Percentiles rank a stretch among this genome's conserved stretches.
These are phyloP conservation scores for Ips typographus DNA, from an alignment of 1,140 invertebrate species.

Conservation along the genomic window DNA sequence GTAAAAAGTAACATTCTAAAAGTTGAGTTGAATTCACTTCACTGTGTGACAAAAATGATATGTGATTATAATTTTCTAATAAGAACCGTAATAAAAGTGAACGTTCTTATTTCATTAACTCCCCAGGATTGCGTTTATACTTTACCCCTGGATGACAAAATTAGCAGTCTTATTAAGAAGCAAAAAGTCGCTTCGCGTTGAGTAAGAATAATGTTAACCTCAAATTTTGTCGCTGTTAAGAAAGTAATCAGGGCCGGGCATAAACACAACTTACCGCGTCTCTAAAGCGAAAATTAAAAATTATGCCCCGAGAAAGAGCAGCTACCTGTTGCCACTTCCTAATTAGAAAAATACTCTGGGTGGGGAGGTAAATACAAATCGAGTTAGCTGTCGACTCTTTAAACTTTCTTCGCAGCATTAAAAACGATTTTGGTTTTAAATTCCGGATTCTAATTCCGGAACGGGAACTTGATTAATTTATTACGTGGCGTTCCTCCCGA, in stretches of 20 bases:
- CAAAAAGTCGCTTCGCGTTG: neutral
- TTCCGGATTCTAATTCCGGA: neutral
- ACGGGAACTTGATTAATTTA: conserved; percentile 12
- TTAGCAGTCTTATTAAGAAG: neutral
- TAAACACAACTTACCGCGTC: conserved; percentile 8
- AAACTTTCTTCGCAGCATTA: too few relatives aligned
- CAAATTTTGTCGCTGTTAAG: conserved; percentile 9
- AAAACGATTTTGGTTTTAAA: neutral
- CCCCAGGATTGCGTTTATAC: too few relatives aligned
- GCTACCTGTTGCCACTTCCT: conserved; percentile 4
- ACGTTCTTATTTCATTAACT: too few relatives aligned
- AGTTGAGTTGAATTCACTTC: too few relatives aligned
- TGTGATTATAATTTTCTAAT: too few relatives aligned
- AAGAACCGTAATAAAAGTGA: too few relatives aligned
- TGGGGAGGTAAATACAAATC: neutral
- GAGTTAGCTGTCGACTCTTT: neutral
- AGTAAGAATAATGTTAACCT: conserved; percentile 7
- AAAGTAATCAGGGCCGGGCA: conserved; percentile 2
- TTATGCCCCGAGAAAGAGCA: conserved; percentile 7
- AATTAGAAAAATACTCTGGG: conserved; percentile 11
- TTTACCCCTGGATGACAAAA: neutral
- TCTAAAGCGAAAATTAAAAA: conserved; percentile 13
- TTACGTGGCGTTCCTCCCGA: conserved; percentile 7
- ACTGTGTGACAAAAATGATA: too few relatives aligned
- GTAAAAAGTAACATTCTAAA: too few relatives aligned